Evolutionary conservation across 2,888 invertebrate species (phyloP).

Genomic region (Caenorhabditis sp.): DNA sequence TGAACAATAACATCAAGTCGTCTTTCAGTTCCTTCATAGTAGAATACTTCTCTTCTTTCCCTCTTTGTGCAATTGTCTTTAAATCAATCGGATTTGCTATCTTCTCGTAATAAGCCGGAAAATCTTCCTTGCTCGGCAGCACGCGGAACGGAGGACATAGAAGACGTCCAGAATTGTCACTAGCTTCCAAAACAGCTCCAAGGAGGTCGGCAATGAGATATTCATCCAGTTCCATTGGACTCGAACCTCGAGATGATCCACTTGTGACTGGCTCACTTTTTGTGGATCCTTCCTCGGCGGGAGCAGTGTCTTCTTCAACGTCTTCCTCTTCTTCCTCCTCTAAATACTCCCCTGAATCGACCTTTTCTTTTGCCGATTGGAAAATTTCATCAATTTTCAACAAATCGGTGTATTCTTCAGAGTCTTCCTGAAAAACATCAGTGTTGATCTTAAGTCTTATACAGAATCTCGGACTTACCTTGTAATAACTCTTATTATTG

Average conservation of each 20-base stretch:
- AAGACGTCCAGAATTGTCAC: constrained; percentile 89
- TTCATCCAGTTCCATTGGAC: constrained; percentile 82
- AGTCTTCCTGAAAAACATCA: constrained; percentile 86
- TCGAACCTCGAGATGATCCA: constrained; percentile 86
- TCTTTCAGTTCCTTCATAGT: constrained; percentile 91
- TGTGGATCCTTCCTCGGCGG: constrained; percentile 18
- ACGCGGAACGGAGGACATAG: constrained; percentile 93
- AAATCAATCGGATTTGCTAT: constrained; percentile 96
- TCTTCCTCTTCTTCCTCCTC: constrained; percentile 44
- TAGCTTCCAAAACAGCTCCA: constrained; percentile 91
- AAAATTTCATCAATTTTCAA: constrained; percentile 90
- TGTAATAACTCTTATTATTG: constrained; percentile 97
- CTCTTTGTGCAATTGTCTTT: constrained; percentile 93
- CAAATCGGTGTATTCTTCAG: constrained; percentile 93
- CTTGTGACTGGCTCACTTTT: constrained; percentile 20
- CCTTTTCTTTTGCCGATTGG: constrained; percentile 51
- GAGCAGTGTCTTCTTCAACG: constrained; percentile 32
- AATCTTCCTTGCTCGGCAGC: constrained; percentile 93
- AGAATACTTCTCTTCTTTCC: constrained; percentile 88
- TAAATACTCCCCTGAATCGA: constrained; percentile 58
- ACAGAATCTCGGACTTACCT: constrained; percentile 84
- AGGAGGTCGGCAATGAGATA: constrained; percentile 92
- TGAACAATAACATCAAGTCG: constrained; percentile 93
- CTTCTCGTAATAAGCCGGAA: constrained; percentile 96
- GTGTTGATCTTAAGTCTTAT: neutral